Conservation (phyloP, 2,797 vertebrate species). For the Xerus rutilus region DNA sequence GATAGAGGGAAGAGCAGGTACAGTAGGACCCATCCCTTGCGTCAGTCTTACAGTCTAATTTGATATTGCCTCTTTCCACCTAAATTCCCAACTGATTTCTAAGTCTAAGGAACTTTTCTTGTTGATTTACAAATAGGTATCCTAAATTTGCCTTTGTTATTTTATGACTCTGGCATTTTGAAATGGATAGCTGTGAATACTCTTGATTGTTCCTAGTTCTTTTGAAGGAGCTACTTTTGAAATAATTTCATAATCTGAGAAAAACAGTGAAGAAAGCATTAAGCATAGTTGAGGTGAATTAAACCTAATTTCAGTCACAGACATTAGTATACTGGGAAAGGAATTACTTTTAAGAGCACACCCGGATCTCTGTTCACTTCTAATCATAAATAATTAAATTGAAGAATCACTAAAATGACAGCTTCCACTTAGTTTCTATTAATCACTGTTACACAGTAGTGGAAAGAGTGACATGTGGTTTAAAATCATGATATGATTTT, state of each 20-base stretch:
- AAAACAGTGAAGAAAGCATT: slow-evolving; percentile 16
- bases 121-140: slow-evolving; percentile 52
- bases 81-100: slow-evolving; percentile 47
- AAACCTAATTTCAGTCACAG: slow-evolving; percentile 59
- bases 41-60: slow-evolving; percentile 19
- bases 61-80: neutral
- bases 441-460: slow-evolving; percentile 65
- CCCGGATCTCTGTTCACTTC: slow-evolving; percentile 54
- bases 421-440: slow-evolving; percentile 68
- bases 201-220: slow-evolving; percentile 31
- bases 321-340: slow-evolving; percentile 22
- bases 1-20: neutral
- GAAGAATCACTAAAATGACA: slow-evolving; percentile 69
- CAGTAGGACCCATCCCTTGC: slow-evolving; percentile 1
- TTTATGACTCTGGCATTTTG: neutral
- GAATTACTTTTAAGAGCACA: slow-evolving; percentile 60
- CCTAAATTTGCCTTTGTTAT: slow-evolving; percentile 22
- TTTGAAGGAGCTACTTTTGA: slow-evolving; percentile 32
- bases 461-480: slow-evolving; percentile 61
- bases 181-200: neutral
- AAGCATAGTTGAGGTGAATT: slow-evolving; percentile 26
- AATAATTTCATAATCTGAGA: slow-evolving; percentile 60
- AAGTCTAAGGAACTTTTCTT: neutral
- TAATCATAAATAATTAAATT: slow-evolving; percentile 71
- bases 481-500: slow-evolving; percentile 69